Evolutionary conservation across 2,888 invertebrate species (phyloP), one percentile per base, ranked within the genome.

Genomic region (Himalopsyche tibetana): DNA sequence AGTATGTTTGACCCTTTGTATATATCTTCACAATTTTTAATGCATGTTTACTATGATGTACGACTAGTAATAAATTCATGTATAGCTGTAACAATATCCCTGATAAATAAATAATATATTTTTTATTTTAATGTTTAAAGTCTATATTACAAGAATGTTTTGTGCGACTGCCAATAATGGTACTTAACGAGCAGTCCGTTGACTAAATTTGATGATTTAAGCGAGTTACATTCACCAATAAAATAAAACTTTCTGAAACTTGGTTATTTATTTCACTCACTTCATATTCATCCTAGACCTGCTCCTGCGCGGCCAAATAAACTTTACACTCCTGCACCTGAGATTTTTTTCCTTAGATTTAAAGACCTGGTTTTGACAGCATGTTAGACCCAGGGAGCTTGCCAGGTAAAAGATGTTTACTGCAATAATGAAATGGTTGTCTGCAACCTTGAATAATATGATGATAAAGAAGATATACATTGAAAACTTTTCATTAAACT

Each of bases 111-210:
- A 82, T 82, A 45, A 82, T 82, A 82, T 82, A 82, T 82, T 82
- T 82, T 82, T 82, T 55, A 82, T 82, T 82, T 82, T 55, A 82
- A 82, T 82, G 45, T 82, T 82, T 82, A 55, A 55, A 82, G 40
- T 82, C 55, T 55, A 82, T 55, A 82, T 63, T 56, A 82, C 56
- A 55, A 38, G 55, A 55, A 82, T 82, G 55, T 82, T 81, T 82
- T 82, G 28, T n/a, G 55, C 55, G 55, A 55, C 82, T 82, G 82
- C 82, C 36, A 36, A 55, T 38, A 82, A 36, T 55, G 82, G 55
- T 82, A 82, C 82, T 82, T 82, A 82, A 82, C 56, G 51, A 45
- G 82, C 82, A 82, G 55, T 55, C 28, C 38, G 12, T 55, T 55
- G 38, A 56, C 19, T 82, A 55, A 82, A 82, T 82, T 55, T 55